Evolutionary conservation across 35 echinoderm and acorn worm genomes (phyloP).

Genomic region (Eucidaris tribuloides): DNA sequence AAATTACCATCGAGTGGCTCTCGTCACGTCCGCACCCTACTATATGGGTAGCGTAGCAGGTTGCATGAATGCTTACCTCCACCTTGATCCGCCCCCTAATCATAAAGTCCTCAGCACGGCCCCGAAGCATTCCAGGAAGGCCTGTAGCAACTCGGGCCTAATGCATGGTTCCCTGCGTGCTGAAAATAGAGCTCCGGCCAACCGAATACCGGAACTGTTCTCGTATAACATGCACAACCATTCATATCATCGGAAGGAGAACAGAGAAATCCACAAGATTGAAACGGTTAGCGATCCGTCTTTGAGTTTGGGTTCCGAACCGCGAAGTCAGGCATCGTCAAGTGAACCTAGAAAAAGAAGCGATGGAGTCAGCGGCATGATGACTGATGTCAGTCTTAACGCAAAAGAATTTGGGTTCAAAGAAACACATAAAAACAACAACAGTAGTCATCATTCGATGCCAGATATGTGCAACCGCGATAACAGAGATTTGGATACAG

Average conservation of each 20-base stretch:
- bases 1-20: not conserved
- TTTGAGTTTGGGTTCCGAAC: no score
- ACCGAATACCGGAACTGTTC: constrained; percentile 4
- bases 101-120: constrained; percentile 1
- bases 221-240: constrained; percentile 21
- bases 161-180: not conserved
- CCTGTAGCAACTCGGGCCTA: not conserved
- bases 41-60: constrained; percentile 26
- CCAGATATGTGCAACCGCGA: not conserved
- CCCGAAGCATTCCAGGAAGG: not conserved
- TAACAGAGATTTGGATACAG: not conserved
- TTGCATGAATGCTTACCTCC: constrained; percentile 48
- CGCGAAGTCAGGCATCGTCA: no score
- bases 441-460: not conserved
- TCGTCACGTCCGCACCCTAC: constrained; percentile 14
- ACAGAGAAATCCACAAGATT: not conserved
- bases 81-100: constrained; percentile 72
- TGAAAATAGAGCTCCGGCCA: not conserved
- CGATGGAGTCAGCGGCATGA: no score
- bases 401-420: not conserved
- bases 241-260: not conserved
- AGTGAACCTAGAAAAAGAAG: no score
- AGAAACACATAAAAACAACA: constrained; percentile 8
- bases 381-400: no score
- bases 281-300: not conserved